Conservation (phyloP, 2,888 invertebrate genomes). For the Lasius fuliginosus region DNA sequence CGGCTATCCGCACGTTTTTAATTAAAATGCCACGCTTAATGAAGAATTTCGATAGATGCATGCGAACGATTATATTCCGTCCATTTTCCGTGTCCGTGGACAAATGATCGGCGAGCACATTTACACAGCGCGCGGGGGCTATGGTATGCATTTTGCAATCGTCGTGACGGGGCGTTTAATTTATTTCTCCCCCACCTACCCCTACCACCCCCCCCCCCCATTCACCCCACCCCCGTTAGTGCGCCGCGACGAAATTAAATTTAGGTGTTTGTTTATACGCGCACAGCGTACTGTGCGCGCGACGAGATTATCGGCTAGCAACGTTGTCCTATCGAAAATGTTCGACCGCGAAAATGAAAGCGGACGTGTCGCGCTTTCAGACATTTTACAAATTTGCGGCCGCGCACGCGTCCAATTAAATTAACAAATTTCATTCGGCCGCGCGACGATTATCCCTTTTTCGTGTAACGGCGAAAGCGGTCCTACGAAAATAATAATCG, state of each 20-base stretch:
- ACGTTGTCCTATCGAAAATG: slow-evolving; percentile 48
- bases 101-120: slow-evolving; percentile 63
- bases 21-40: slow-evolving; percentile 54
- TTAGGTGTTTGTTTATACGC: slow-evolving; percentile 73
- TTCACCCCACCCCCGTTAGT: slow-evolving; percentile 12
- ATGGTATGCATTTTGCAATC: slow-evolving; percentile 65
- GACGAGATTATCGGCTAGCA: slow-evolving; percentile 67
- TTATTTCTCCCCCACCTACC: slow-evolving; percentile 59
- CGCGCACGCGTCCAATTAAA: slow-evolving; percentile 34
- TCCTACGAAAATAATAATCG: slow-evolving; percentile 14
- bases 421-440: slow-evolving; percentile 35
- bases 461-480: neutral
- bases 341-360: slow-evolving; percentile 44
- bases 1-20: slow-evolving; percentile 42
- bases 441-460: neutral
- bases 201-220: neutral
- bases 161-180: slow-evolving; percentile 64
- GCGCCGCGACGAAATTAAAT: slow-evolving; percentile 69
- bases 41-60: slow-evolving; percentile 49
- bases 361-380: slow-evolving; percentile 49
- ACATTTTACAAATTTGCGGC: slow-evolving; percentile 51
- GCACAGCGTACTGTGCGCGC: slow-evolving; percentile 55
- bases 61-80: slow-evolving; percentile 42
- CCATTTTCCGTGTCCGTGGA: slow-evolving; percentile 42
- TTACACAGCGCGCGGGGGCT: slow-evolving; percentile 57